Conservation (phyloP, 2,797 vertebrate genomes). For the Rhinatrema bivittatum region DNA sequence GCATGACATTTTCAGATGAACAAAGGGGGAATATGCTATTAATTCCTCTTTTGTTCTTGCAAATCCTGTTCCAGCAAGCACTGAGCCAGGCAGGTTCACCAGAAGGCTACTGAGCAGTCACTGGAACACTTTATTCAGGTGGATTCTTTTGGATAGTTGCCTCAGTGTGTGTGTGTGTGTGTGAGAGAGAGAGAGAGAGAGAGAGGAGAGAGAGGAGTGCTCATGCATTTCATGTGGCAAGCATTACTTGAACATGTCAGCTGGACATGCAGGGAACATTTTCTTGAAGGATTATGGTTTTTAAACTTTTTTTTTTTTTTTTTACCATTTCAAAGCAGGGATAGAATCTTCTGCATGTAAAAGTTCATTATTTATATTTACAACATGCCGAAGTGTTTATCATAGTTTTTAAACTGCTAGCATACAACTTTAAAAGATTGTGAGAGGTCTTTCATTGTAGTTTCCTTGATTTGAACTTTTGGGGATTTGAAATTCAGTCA, state of each 20-base stretch:
- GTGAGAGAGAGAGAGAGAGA: too few relatives aligned
- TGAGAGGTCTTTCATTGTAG: too few relatives aligned
- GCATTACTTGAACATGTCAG: slow-evolving; percentile 27
- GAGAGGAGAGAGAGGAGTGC: too few relatives aligned
- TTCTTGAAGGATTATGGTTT: slow-evolving; percentile 25
- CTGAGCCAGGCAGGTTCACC: slow-evolving; percentile 31
- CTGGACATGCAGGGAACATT: slow-evolving; percentile 25
- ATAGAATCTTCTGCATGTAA: too few relatives aligned
- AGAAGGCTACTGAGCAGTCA: slow-evolving; percentile 28
- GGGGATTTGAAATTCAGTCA: too few relatives aligned
- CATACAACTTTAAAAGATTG: too few relatives aligned
- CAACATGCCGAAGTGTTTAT: too few relatives aligned
- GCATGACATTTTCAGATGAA: slow-evolving; percentile 14
- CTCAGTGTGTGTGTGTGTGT: too few relatives aligned
- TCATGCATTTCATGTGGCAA: slow-evolving; percentile 22
- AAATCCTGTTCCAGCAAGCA: slow-evolving; percentile 28
- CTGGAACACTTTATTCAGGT: slow-evolving; percentile 18
- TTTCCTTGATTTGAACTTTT: too few relatives aligned
- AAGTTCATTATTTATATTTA: too few relatives aligned
- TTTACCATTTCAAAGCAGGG: background rate
- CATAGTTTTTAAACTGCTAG: too few relatives aligned
- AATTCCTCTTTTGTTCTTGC: slow-evolving; percentile 37
- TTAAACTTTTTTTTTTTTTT: background rate
- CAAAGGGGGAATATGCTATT: slow-evolving; percentile 26
- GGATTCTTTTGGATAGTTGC: slow-evolving; percentile 32